phyloP scores from a whole-genome alignment of 2,888 invertebrate species.

The Muscina levida region DNA sequence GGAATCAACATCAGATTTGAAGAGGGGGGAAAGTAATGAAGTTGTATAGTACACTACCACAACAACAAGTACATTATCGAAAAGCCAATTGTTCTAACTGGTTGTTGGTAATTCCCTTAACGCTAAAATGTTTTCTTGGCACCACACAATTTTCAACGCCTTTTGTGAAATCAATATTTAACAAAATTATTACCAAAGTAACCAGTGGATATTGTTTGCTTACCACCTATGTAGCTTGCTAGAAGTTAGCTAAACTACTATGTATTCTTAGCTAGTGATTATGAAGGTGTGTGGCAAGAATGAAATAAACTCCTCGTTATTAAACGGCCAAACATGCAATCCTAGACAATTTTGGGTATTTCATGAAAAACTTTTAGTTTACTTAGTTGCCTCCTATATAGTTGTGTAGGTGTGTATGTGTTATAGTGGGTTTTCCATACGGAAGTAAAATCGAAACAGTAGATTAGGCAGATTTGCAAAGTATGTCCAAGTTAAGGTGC shows the following conservation, averaged over 20 bases:
- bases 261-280: neutral
- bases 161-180: constrained; percentile 47
- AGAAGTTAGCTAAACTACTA: too few species aligned
- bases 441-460: too few species aligned
- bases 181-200: constrained; percentile 41
- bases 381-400: too few species aligned
- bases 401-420: too few species aligned
- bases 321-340: constrained; percentile 3
- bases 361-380: too few species aligned
- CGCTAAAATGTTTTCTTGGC: constrained; percentile 8
- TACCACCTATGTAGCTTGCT: neutral
- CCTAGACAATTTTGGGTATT: neutral
- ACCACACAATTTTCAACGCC: constrained; percentile 17
- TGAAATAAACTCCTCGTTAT: neutral
- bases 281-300: neutral
- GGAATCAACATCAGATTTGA: neutral
- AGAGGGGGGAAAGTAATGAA: too few species aligned
- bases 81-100: too few species aligned
- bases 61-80: too few species aligned
- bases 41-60: too few species aligned
- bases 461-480: too few species aligned
- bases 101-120: constrained; percentile 1
- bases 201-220: constrained; percentile 8
- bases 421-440: too few species aligned
- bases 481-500: too few species aligned